These are phyloP conservation scores for Camptogramma bilineatum DNA, from an alignment of 2,888 invertebrate genomes.

Conservation along the genomic window DNA sequence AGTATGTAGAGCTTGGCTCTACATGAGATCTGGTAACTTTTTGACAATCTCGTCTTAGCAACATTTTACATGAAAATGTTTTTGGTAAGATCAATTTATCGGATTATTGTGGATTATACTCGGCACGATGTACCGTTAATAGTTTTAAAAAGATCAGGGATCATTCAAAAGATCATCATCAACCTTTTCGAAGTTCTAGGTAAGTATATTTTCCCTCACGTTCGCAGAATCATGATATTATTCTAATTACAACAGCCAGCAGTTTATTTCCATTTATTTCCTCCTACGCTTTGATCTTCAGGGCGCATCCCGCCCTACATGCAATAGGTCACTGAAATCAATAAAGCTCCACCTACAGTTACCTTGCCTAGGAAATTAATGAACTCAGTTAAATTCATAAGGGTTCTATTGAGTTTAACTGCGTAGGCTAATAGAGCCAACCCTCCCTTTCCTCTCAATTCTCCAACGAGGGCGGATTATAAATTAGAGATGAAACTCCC, in stretches of 20 bases:
- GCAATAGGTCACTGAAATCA: conserved; percentile 19
- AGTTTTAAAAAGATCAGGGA: too few species aligned
- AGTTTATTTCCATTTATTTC: not conserved
- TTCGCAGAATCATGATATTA: not conserved
- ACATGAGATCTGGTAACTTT: too few species aligned
- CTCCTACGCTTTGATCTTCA: conserved; percentile 4
- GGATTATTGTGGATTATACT: too few species aligned
- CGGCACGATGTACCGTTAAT: too few species aligned
- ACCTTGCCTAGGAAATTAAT: not conserved
- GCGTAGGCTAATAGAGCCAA: not conserved
- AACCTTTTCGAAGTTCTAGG: too few species aligned
- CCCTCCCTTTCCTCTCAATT: not conserved
- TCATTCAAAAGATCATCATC: too few species aligned
- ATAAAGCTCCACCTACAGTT: conserved; percentile 3
- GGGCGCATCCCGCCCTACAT: conserved; percentile 21
- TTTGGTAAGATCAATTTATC: too few species aligned
- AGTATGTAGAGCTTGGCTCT: too few species aligned
- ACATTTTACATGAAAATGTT: too few species aligned
- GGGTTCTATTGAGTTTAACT: not conserved
- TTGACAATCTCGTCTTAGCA: too few species aligned
- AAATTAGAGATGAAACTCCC: too few species aligned
- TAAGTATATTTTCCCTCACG: not conserved
- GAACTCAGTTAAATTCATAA: not conserved
- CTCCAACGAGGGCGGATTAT: not conserved
- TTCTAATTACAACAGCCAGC: not conserved